Base-by-base conservation (phyloP, 2,888 invertebrate species). In the Atrina japonica region DNA sequence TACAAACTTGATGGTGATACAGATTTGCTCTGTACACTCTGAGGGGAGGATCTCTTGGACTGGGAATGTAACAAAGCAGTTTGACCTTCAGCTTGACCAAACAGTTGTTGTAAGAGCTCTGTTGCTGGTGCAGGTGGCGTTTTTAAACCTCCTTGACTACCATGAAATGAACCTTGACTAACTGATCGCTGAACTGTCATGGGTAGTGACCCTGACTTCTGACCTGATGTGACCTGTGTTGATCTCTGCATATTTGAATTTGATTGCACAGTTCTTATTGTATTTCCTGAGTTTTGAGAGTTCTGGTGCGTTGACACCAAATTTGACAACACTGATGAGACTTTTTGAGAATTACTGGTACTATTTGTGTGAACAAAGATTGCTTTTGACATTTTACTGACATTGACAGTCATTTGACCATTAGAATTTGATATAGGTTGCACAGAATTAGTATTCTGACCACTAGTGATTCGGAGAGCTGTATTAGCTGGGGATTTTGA, bases 81-180 rank as follows among this genome's bases (percentile, higher is more conserved):
- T 1, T 53, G 43, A 25, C 56, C 47, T 5, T 49, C 63, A 27
- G 35, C 35, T 21, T 61, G 41, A 47, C 49, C 56, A 56, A 69
- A 64, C 55, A 69, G 30, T 25, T 63, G 63, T 25, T 69, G 69
- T 47, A 69, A 58, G 18, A 64, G 30, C 40, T 69, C 64, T 27
- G 47, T 58, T 16, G 69, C 63, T 35, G 55, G 45, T 25, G 50
- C 64, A 49, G 29, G 56, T 18, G 64, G 50, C 35, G 41, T 55
- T 18, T 40, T 58, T 16, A 47, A 47, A 61, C 29, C 18, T 35
- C 30, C 29, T 49, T 29, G 45, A 45, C 29, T 45, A 29, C 29
- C 18, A 14, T 47, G 27, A 47, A 61, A 1, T 29, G 61, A 47
- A 49, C 61, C 47, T 30, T 49, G 47, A 21, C 21, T 35, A 29